Evolutionary conservation across 2,888 invertebrate species (phyloP).

Genomic region (Trichopoda pennipes): DNA sequence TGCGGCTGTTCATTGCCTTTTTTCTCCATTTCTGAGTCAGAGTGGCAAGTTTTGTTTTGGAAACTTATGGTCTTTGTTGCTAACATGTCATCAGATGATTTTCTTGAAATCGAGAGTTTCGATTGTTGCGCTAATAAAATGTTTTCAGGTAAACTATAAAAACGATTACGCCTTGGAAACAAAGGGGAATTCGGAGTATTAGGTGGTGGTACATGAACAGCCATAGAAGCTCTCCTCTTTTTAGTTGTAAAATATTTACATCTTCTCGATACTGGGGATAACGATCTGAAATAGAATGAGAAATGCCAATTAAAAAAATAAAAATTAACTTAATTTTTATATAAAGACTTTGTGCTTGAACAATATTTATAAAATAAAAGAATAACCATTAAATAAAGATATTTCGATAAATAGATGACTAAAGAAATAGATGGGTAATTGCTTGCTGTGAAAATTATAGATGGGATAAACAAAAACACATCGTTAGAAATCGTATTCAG

Average conservation of each 20-base stretch:
- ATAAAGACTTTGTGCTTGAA: too few species aligned
- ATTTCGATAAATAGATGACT: too few species aligned
- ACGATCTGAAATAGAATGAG: slow-evolving; percentile 72
- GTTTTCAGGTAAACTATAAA: slow-evolving; percentile 79
- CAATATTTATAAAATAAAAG: too few species aligned
- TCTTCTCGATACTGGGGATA: slow-evolving; percentile 70
- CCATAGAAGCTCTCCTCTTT: slow-evolving; percentile 77
- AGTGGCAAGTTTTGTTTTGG: slow-evolving; percentile 67
- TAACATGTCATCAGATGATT: slow-evolving; percentile 39
- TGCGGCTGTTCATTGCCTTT: slow-evolving; percentile 10
- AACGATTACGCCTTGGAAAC: slow-evolving; percentile 73
- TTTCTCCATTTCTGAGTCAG: slow-evolving; percentile 72
- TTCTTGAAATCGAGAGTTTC: slow-evolving; percentile 44
- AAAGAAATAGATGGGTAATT: too few species aligned
- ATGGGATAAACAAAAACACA: too few species aligned
- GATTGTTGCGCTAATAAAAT: slow-evolving; percentile 71
- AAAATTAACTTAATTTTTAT: too few species aligned
- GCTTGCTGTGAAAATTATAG: too few species aligned
- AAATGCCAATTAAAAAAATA: too few species aligned
- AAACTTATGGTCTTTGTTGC: slow-evolving; percentile 31
- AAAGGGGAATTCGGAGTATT: slow-evolving; percentile 71
- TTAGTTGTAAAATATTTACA: slow-evolving; percentile 70
- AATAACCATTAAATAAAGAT: too few species aligned
- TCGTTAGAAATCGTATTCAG: too few species aligned
- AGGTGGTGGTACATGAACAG: slow-evolving; percentile 68